phyloP scores from a whole-genome alignment of 1,140 invertebrate genomes.

The Rhopalosiphum maidis region DNA sequence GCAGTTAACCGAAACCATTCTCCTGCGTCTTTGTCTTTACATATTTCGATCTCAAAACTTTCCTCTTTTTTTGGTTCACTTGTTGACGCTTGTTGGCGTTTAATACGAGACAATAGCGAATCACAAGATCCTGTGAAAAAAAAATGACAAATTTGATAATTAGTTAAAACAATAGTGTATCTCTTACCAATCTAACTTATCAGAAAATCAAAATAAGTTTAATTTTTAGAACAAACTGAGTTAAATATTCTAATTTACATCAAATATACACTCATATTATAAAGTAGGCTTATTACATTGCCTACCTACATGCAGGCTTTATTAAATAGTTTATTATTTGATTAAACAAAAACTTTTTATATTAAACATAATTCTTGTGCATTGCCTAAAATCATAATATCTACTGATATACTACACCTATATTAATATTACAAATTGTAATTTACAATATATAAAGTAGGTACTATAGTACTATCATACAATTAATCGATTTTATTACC shows the following conservation, averaged over 20 bases:
- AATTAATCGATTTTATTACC: not conserved
- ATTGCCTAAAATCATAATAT: not conserved
- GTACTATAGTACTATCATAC: too few species aligned
- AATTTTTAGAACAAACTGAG: not conserved
- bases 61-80: constrained; percentile 77
- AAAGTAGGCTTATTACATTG: not conserved
- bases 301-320: too few species aligned
- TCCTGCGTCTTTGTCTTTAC: constrained; percentile 93
- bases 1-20: constrained; percentile 92
- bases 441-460: not conserved
- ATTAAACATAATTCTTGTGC: not conserved
- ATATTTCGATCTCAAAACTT: constrained; percentile 85
- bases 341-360: not conserved
- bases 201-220: too few species aligned
- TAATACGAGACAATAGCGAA: constrained; percentile 64
- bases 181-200: not conserved
- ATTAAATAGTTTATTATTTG: not conserved
- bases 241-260: not conserved
- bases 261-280: not conserved
- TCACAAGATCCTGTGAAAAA: constrained; percentile 48
- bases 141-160: not conserved
- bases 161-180: not conserved
- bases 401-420: not conserved
- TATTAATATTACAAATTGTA: too few species aligned
- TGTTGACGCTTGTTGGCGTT: constrained; percentile 68